Conservation (phyloP, 2,888 invertebrate genomes). For the Lepidocyrtinus sp. region DNA sequence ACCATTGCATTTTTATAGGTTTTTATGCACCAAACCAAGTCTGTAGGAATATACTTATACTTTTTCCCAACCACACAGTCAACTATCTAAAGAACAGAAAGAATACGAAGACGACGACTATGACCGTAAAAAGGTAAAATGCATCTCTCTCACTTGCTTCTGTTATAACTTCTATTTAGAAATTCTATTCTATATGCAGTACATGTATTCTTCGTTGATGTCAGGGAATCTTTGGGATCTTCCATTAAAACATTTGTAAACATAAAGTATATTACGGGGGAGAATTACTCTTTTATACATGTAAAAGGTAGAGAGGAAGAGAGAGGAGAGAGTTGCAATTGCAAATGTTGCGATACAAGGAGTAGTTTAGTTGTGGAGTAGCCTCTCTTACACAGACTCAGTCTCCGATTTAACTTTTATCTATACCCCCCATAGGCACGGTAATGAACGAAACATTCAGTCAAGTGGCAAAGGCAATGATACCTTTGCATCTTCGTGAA, state of each 20-base stretch:
- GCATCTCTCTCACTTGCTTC: background rate
- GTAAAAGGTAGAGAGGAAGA: background rate
- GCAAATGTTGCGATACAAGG: too few relatives aligned
- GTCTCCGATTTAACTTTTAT: too few relatives aligned
- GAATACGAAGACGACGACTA: background rate
- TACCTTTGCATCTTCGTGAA: too few relatives aligned
- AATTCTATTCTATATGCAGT: too few relatives aligned
- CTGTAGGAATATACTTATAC: background rate
- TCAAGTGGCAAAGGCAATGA: conserved; percentile 9
- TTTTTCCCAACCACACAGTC: too few relatives aligned
- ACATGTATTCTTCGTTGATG: background rate
- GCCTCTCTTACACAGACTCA: too few relatives aligned
- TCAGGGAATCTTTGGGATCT: background rate
- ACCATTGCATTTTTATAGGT: background rate
- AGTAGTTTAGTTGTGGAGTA: too few relatives aligned
- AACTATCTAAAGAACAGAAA: too few relatives aligned
- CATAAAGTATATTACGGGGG: background rate
- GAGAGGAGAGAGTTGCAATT: too few relatives aligned
- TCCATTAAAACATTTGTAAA: background rate
- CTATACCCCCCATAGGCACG: too few relatives aligned
- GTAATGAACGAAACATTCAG: background rate
- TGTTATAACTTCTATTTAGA: background rate
- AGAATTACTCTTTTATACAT: background rate
- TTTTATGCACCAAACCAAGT: background rate
- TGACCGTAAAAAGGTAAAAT: background rate